phyloP scores from a whole-genome alignment of 2,888 invertebrate genomes.

The Allygus modestus region DNA sequence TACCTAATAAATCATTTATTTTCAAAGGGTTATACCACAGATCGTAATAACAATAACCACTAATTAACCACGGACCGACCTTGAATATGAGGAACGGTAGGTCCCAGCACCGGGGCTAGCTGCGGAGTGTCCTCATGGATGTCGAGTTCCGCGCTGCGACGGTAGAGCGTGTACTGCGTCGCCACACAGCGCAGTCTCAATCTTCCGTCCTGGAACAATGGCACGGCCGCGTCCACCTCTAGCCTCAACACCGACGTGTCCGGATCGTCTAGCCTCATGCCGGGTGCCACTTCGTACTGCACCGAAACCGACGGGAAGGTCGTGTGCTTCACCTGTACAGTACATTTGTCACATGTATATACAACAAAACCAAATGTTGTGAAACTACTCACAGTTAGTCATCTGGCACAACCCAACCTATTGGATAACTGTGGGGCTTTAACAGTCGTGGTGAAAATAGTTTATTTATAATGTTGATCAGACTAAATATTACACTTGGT shows the following conservation, averaged over 20 bases:
- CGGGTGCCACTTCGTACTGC: conserved; percentile 8
- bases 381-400: too few species aligned
- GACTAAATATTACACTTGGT: too few species aligned
- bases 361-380: too few species aligned
- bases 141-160: conserved; percentile 69
- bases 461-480: too few species aligned
- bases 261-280: conserved; percentile 58
- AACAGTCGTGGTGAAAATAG: too few species aligned
- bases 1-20: neutral
- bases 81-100: conserved; percentile 74
- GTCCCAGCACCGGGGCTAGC: conserved; percentile 72
- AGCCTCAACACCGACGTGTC: conserved; percentile 66
- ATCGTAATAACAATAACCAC: too few species aligned
- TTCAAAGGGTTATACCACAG: too few species aligned
- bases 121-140: conserved; percentile 71
- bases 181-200: conserved; percentile 71
- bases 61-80: too few species aligned
- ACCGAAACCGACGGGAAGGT: conserved; percentile 10
- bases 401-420: too few species aligned
- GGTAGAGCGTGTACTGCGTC: conserved; percentile 71
- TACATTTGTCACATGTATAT: too few species aligned
- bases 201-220: conserved; percentile 69
- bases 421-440: too few species aligned
- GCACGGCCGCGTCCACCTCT: conserved; percentile 69
- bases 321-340: conserved; percentile 16